Evolutionary conservation across 2,888 invertebrate species (phyloP).

Genomic region (Octodonta nipae): DNA sequence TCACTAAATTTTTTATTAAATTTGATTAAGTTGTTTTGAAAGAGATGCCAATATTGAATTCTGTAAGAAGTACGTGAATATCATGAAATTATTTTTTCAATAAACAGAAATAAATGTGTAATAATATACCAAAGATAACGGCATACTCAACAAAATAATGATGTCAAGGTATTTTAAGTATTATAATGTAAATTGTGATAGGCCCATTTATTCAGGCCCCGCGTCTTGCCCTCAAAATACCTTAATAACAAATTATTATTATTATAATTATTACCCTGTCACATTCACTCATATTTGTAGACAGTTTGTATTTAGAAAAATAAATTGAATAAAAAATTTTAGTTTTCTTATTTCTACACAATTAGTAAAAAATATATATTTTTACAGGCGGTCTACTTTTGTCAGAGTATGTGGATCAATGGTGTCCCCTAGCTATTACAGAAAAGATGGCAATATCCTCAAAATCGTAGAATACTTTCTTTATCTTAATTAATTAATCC

Average conservation of each 20-base stretch:
- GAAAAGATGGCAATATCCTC: too few species aligned
- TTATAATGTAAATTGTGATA: conserved; percentile 37
- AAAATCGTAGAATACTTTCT: too few species aligned
- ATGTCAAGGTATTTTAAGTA: conserved; percentile 30
- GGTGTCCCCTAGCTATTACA: too few species aligned
- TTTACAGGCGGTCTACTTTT: too few species aligned
- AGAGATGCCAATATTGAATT: too few species aligned
- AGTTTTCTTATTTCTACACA: too few species aligned
- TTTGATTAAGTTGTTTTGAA: too few species aligned
- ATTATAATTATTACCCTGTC: conserved; percentile 28
- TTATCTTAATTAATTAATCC: too few species aligned
- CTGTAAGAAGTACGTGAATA: too few species aligned
- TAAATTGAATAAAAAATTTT: conserved; percentile 23
- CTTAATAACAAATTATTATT: not conserved
- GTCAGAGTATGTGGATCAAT: too few species aligned
- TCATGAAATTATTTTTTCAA: conserved; percentile 22
- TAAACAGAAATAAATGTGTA: conserved; percentile 36
- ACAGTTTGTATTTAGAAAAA: conserved; percentile 39
- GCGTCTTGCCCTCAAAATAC: conserved; percentile 4
- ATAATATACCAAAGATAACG: conserved; percentile 37
- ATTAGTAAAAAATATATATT: too few species aligned
- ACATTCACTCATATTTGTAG: conserved; percentile 38
- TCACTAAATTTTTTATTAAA: too few species aligned
- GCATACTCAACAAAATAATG: conserved; percentile 22
- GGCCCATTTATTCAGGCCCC: conserved; percentile 35